Base-by-base conservation (phyloP, 1,140 invertebrate genomes). In the Drosophila pandora region DNA sequence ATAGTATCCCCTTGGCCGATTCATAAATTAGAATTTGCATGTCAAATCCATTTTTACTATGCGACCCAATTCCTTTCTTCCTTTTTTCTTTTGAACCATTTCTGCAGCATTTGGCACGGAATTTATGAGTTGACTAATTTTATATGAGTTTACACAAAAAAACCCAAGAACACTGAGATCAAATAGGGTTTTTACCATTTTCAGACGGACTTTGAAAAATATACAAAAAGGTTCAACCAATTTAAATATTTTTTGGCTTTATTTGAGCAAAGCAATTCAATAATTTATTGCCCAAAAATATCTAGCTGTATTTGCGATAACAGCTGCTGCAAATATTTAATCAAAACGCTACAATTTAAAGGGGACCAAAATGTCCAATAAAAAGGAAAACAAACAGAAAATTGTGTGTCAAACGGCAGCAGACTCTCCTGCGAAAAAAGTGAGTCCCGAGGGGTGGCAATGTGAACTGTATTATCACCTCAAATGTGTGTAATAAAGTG, bases 401-500 rank as follows among this genome's bases (percentile, higher is more conserved):
- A 79, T 60, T 55, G 52, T 74, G 74, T 82, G 79, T 52, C 62
- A 73, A 62, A 73, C 61, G 49, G 54, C 70, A 56, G 50, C 45
- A 12, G 25, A 21, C 22, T 34, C 12, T 10, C 49, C 34, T 12
- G 57, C 25, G 12, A 52, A 69, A 69, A 69, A 68, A 48, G 37
- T 49, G 43, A 30, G 25, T 17, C 59, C 37, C 53, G 22, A 49
- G 58, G 61, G 68, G 61, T 62, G 34, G 30, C 41, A 75, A 75
- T 59, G 74, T 61, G 73, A 80, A 82, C 78, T 79, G 78, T 79
- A 88, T 87, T 87, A 87, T 87, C 82, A 87, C 82, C 82, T 87
- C 79, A 87, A 87, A 87, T 87, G 77, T 88, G 83, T 87, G 78
- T 87, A 88, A 82, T 82, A 87, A 87, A 87, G 74, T 82, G 70